These are phyloP conservation scores for Plectropomus leopardus DNA, from an alignment of 2,113 vertebrate genomes.

Conservation along the genomic window DNA sequence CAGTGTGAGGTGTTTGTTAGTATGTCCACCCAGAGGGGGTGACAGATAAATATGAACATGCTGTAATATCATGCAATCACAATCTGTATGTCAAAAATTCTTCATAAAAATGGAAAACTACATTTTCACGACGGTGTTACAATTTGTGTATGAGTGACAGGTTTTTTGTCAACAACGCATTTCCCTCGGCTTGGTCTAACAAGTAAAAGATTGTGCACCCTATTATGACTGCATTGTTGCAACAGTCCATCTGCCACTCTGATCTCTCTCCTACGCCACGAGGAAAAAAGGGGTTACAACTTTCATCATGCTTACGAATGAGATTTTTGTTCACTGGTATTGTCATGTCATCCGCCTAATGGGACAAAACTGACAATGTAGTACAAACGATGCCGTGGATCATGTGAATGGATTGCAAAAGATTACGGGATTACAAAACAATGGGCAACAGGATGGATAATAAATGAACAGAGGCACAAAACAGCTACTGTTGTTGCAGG, in stretches of 20 bases:
- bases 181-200: neutral
- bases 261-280: neutral
- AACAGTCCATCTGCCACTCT: constrained; percentile 23
- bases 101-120: neutral
- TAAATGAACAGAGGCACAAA: constrained; percentile 33
- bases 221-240: constrained; percentile 19
- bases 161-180: neutral
- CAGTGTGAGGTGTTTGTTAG: neutral
- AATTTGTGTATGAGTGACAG: neutral
- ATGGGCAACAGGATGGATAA: constrained; percentile 34
- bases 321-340: neutral
- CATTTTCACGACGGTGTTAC: neutral
- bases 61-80: constrained; percentile 14
- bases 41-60: constrained; percentile 1
- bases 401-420: constrained; percentile 14
- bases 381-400: neutral
- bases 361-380: constrained; percentile 13
- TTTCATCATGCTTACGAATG: neutral
- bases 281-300: neutral
- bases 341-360: constrained; percentile 6
- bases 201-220: neutral
- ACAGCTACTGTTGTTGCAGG: neutral
- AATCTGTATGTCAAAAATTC: neutral
- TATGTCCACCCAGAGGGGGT: neutral
- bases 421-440: constrained; percentile 51